Base-by-base conservation (phyloP, 2,113 vertebrate genomes). In the Cryptotis parvus region DNA sequence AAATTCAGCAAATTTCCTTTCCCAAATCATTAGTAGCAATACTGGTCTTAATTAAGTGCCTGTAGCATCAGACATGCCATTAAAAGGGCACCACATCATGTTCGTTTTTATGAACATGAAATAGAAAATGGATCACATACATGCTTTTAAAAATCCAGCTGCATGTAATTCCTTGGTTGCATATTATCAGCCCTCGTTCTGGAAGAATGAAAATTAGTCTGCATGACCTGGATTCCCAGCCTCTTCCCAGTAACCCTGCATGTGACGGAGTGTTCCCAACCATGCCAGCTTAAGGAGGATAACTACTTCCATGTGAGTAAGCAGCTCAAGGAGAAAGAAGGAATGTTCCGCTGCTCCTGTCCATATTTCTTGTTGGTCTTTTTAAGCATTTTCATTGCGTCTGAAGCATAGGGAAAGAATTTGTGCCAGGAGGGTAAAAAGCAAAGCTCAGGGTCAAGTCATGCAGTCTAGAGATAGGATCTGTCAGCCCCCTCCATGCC, bases 1-100 rank as follows among this genome's bases (percentile, higher is more conserved):
- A 94, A 87, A 90, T 41, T 73, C 75, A 77, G 75, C 81, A 90
- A 87, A 79, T 88, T 91, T 93, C 86, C 70, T 95, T 93, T 55
- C 43, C 63, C 52, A 74, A 88, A 49, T 90, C 69, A 90, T 92
- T 88, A 80, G 72, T 52, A 79, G 70, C 68, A 65, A 77, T 39
- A 90, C 41, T 86, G 75, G 63, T 70, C 72, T 93, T 91, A 90
- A 94, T 84, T 91, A 90, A 93, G 55, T 88, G 84, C 66, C 76
- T 80, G 16, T 18, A 76, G 88, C 82, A 88, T 75, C 55, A 65
- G 29, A 70, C 2, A 49, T 49, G 73, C 39, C 74, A 92, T 73
- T 85, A 73, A 70, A n/a, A 91, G 72, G 74, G 68, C 55, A 45
- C 24, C 82, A 52, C 33, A 58, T 33, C 26, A 0, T 31, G 29